These are phyloP conservation scores for Albula glossodonta DNA, from an alignment of 2,113 vertebrate species.

Conservation along the genomic window DNA sequence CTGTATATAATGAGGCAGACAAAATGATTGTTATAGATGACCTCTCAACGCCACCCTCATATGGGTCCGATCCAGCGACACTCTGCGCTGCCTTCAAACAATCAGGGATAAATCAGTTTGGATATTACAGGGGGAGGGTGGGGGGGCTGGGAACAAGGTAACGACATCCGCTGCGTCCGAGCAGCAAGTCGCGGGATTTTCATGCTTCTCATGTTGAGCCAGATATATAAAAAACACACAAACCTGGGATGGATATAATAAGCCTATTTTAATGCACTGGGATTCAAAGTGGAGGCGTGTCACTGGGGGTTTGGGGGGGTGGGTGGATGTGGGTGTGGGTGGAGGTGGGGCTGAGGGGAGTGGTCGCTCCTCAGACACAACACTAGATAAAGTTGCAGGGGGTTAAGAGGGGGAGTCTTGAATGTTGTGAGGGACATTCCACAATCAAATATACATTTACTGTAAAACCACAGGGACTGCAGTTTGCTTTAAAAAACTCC, in stretches of 20 bases:
- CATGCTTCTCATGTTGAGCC: constrained; percentile 36
- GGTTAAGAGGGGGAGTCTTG: neutral
- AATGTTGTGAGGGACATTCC: constrained; percentile 60
- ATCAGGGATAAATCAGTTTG: constrained; percentile 71
- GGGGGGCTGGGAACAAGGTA: constrained; percentile 62
- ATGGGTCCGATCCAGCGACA: constrained; percentile 64
- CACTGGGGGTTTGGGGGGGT: constrained; percentile 21
- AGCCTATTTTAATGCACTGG: neutral
- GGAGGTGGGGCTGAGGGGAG: constrained; percentile 3
- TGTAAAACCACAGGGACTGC: neutral
- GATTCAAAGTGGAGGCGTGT: constrained; percentile 26
- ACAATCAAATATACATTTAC: constrained; percentile 47
- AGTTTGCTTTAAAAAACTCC: neutral
- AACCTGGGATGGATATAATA: neutral
- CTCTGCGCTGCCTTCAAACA: constrained; percentile 61
- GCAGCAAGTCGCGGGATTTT: constrained; percentile 33
- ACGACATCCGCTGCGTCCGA: constrained; percentile 40
- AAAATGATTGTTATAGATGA: constrained; percentile 74
- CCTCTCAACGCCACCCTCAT: constrained; percentile 62
- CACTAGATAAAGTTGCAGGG: constrained; percentile 60
- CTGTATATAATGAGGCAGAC: constrained; percentile 70
- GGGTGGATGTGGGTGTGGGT: constrained; percentile 15
- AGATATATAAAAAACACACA: neutral
- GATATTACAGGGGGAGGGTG: constrained; percentile 56
- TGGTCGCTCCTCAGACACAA: constrained; percentile 68